Percentiles rank a stretch among this genome's conserved stretches.
Evolutionary conservation across 2,888 invertebrate species (phyloP).

Genomic region (Eilema sororculum): DNA sequence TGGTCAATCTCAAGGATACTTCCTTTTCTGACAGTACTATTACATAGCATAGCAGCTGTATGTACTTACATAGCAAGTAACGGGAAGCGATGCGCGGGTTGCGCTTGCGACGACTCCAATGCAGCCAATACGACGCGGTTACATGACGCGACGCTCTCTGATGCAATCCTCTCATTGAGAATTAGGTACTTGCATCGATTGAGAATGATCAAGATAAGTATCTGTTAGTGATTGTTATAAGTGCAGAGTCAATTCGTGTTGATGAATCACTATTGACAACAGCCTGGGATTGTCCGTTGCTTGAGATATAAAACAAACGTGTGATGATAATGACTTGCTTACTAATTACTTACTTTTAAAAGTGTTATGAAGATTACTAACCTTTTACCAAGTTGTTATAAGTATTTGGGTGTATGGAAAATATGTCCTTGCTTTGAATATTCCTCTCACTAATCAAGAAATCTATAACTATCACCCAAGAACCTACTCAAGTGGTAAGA

Average conservation of each 20-base stretch:
- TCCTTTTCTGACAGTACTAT: conserved; percentile 34
- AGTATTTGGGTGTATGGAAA: background rate
- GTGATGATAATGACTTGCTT: background rate
- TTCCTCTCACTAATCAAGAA: conserved; percentile 1
- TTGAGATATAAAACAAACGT: background rate
- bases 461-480: background rate
- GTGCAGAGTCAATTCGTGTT: conserved; percentile 5
- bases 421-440: background rate
- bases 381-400: background rate
- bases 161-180: conserved; percentile 63
- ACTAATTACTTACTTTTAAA: conserved; percentile 1
- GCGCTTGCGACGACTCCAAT: conserved; percentile 57
- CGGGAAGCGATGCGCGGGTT: conserved; percentile 76
- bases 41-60: conserved; percentile 42
- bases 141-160: conserved; percentile 42
- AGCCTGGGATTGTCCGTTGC: background rate
- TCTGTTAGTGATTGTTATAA: conserved; percentile 23
- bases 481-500: background rate
- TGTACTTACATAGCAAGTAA: conserved; percentile 70
- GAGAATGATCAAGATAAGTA: conserved; percentile 33
- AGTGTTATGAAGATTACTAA: background rate
- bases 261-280: conserved; percentile 5
- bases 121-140: conserved; percentile 39
- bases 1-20: background rate
- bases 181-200: conserved; percentile 36